Evolutionary conservation across 2,888 invertebrate genomes (phyloP).

Genomic region (Eupithecia centaureata): DNA sequence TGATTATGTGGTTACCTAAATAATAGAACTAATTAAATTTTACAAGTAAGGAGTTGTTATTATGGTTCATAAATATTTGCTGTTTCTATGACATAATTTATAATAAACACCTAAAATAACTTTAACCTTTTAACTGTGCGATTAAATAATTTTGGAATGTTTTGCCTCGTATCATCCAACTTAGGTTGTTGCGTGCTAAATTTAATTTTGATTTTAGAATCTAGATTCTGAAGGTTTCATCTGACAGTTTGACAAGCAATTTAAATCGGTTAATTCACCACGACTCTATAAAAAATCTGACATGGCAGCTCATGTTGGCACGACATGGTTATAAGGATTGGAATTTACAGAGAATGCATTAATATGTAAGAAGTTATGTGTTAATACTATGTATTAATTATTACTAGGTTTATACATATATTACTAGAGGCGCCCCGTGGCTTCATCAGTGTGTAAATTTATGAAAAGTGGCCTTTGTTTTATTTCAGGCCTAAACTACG

Average conservation of each 20-base stretch:
- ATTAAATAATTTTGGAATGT: neutral
- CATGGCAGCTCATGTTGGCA: conserved; percentile 25
- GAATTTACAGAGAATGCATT: conserved; percentile 26
- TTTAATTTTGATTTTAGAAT: conserved; percentile 34
- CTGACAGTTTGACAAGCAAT: conserved; percentile 45
- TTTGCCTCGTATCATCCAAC: conserved; percentile 13
- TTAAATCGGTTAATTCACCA: conserved; percentile 41
- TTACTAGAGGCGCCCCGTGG: no score
- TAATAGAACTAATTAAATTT: neutral
- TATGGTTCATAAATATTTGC: no score
- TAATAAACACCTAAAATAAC: neutral
- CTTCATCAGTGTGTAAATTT: no score
- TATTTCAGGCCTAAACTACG: no score
- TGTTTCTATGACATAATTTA: neutral
- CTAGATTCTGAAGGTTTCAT: conserved; percentile 40
- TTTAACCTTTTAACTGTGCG: neutral
- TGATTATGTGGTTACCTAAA: neutral
- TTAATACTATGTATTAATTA: no score
- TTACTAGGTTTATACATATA: no score
- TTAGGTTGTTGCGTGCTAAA: conserved; percentile 35
- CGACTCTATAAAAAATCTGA: conserved; percentile 32
- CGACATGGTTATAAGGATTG: conserved; percentile 34
- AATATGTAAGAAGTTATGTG: neutral
- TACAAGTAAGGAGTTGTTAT: neutral
- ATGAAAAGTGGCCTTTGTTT: no score